These are phyloP conservation scores for Caenorhabditis japonica DNA, from an alignment of 2,888 invertebrate species.

Conservation along the genomic window DNA sequence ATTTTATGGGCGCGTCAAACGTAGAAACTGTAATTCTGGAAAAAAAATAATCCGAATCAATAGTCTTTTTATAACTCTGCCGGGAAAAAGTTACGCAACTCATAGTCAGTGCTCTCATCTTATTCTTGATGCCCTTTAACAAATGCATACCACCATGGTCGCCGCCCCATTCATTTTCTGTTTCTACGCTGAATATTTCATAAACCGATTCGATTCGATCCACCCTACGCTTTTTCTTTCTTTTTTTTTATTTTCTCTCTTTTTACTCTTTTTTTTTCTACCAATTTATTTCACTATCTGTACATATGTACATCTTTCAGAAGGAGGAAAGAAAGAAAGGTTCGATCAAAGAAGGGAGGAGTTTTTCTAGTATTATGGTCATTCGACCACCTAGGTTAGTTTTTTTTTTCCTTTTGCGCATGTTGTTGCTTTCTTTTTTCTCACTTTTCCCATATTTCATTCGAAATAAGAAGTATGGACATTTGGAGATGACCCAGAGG, in stretches of 20 bases:
- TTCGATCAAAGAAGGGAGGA: constrained; percentile 36
- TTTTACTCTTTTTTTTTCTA: constrained; percentile 18
- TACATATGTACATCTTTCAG: constrained; percentile 21
- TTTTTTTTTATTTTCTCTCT: constrained; percentile 13
- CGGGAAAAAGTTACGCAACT: too few species aligned
- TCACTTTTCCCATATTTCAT: constrained; percentile 38
- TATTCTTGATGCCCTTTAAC: constrained; percentile 18
- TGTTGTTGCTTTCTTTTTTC: constrained; percentile 2
- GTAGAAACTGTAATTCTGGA: too few species aligned
- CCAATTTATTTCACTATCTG: constrained; percentile 1
- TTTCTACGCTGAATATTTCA: constrained; percentile 47
- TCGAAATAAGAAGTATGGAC: constrained; percentile 42
- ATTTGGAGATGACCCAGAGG: constrained; percentile 48
- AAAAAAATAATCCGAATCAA: too few species aligned
- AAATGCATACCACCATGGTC: constrained; percentile 2
- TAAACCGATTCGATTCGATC: constrained; percentile 28
- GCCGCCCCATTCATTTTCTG: constrained; percentile 38
- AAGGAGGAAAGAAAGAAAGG: constrained; percentile 44
- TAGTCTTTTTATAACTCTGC: too few species aligned
- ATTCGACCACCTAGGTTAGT: constrained; percentile 54
- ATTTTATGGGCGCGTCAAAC: constrained; percentile 17
- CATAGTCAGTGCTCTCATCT: too few species aligned
- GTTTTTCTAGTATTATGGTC: constrained; percentile 48
- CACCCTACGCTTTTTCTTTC: constrained; percentile 6
- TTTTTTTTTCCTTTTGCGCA: constrained; percentile 15